Percentiles rank a stretch among this genome's conserved stretches.
phyloP scores from a whole-genome alignment of 2,113 vertebrate species.

The Potamarius usumacintae region DNA sequence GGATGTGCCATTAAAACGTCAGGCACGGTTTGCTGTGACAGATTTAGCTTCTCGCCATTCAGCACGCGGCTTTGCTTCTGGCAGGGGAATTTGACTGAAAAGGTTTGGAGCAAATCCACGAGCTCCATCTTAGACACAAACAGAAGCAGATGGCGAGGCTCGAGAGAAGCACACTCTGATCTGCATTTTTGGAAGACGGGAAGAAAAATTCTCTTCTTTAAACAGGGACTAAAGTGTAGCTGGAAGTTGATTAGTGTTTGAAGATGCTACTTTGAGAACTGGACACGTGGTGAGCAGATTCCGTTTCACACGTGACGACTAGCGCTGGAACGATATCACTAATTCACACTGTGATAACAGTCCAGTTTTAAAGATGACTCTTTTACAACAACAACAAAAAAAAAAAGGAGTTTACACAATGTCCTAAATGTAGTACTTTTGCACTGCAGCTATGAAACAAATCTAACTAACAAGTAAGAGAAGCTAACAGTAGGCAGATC shows the following conservation, averaged over 20 bases:
- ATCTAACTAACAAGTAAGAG: background rate
- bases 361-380: background rate
- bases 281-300: background rate
- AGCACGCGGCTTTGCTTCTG: constrained; percentile 17
- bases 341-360: background rate
- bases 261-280: constrained; percentile 12
- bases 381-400: background rate
- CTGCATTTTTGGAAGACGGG: constrained; percentile 18
- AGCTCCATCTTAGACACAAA: constrained; percentile 40
- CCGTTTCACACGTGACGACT: background rate
- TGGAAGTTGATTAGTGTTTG: constrained; percentile 3
- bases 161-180: constrained; percentile 34
- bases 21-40: constrained; percentile 37
- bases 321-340: background rate
- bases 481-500: background rate
- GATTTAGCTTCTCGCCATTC: constrained; percentile 48
- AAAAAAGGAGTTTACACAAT: background rate
- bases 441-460: background rate
- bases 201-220: background rate
- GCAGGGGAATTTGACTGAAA: constrained; percentile 35
- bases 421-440: background rate
- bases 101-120: constrained; percentile 27
- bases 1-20: constrained; percentile 44
- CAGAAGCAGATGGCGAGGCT: constrained; percentile 50
- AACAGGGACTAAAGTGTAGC: constrained; percentile 30